Conservation (phyloP, 2,113 vertebrate species). For the Ia io region DNA sequence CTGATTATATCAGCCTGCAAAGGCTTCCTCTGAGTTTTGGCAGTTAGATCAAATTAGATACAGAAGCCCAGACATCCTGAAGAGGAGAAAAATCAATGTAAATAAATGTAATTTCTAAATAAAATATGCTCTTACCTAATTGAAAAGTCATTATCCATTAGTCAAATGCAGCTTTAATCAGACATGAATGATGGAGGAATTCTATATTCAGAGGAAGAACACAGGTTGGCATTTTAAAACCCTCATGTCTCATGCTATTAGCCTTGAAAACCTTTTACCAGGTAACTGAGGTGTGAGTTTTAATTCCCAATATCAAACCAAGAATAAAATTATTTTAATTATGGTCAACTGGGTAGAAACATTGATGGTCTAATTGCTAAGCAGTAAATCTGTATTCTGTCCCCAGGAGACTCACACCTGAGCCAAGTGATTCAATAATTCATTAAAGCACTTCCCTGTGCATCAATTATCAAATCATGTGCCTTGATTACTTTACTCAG, state of each 20-base stretch:
- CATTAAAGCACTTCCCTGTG: conserved; percentile 67
- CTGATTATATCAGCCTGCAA: neutral
- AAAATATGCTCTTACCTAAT: conserved; percentile 76
- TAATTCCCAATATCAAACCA: conserved; percentile 72
- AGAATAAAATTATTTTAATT: conserved; percentile 79
- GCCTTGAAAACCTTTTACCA: conserved; percentile 65
- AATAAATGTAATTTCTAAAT: conserved; percentile 76
- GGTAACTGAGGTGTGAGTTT: conserved; percentile 67
- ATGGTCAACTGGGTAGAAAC: conserved; percentile 73
- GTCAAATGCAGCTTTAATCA: conserved; percentile 73
- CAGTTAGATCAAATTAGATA: conserved; percentile 23
- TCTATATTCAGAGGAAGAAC: conserved; percentile 63
- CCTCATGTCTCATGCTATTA: conserved; percentile 48
- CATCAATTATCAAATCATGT: conserved; percentile 71
- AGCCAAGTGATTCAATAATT: conserved; percentile 66
- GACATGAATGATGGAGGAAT: conserved; percentile 63
- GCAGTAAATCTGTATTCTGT: conserved; percentile 59
- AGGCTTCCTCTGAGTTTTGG: neutral
- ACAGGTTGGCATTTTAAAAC: conserved; percentile 54
- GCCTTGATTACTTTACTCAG: conserved; percentile 72
- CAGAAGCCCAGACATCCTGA: conserved; percentile 27
- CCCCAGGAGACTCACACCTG: conserved; percentile 59
- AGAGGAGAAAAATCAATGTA: conserved; percentile 70
- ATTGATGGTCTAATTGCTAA: conserved; percentile 61
- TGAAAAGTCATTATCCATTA: conserved; percentile 79